Base-by-base conservation (phyloP, 2,888 invertebrate species). In the Mimachlamys varia region DNA sequence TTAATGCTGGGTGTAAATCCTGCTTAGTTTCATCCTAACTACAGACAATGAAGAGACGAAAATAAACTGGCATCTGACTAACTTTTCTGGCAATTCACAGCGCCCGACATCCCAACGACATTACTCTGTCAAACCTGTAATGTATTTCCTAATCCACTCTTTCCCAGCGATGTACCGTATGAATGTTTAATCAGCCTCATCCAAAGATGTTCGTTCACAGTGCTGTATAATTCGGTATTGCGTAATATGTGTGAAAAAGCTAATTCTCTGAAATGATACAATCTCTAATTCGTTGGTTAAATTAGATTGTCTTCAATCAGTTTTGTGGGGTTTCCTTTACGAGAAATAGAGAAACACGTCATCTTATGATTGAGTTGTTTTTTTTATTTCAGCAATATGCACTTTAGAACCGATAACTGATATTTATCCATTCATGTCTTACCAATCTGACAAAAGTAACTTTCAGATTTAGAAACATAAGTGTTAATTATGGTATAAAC, bases 11-110 rank as follows among this genome's bases (percentile, higher is more conserved):
- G 76, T 76, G 76, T 76, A 76, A 76, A 76, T 76, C 76, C 76
- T 76, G 76, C 76, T 76, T 76, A 76, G 76, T 76, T 33, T 76
- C 76, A 76, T 76, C 76, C 76, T 76, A 76, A 76, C 76, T 76
- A 76, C 76, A 76, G 76, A 76, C 76, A 76, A 76, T 33, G 27
- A 33, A 76, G 76, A 76, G 76, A 76, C 76, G 27, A 76, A 76
- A 76, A 76, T 76, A 76, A 76, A 76, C 76, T 76, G 76, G 76
- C 76, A 76, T 76, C 76, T 76, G 76, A 76, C 76, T 76, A 33
- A n/a, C 62, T 62, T 62, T 62, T 15, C 76, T 76, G 76, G 76
- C 33, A 33, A 33, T 76, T 15, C 76, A 76, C 76, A 33, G 76
- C 33, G 76, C 76, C 76, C 76, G 33, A 76, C 76, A 76, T 76